Evolutionary conservation across 2,113 vertebrate species (phyloP).

Genomic region (Phasianus colchicus): DNA sequence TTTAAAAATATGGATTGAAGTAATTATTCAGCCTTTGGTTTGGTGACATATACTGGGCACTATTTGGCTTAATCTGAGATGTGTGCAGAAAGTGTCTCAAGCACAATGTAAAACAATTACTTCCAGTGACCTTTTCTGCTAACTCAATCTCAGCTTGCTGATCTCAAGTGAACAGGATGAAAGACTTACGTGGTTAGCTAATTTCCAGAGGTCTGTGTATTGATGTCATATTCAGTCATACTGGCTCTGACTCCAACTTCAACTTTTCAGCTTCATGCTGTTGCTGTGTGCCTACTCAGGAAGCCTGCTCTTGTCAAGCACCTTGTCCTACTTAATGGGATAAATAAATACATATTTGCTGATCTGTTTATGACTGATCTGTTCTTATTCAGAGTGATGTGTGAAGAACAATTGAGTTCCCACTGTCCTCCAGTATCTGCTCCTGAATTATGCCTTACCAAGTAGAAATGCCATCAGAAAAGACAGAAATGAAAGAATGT

Average conservation of each 20-base stretch:
- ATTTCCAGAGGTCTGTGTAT: neutral
- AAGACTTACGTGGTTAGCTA: neutral
- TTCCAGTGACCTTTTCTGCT: neutral
- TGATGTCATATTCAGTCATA: neutral
- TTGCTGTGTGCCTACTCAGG: neutral
- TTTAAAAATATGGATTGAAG: neutral
- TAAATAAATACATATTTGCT: neutral
- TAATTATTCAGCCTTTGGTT: neutral
- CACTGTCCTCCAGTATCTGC: neutral
- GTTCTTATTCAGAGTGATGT: neutral
- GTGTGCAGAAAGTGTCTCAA: neutral
- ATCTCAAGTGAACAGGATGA: neutral
- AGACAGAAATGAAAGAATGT: neutral
- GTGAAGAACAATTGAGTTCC: neutral
- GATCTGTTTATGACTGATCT: neutral
- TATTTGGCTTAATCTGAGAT: neutral
- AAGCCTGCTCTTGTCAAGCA: neutral
- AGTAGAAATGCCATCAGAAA: neutral
- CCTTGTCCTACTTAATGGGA: neutral
- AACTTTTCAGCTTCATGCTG: neutral
- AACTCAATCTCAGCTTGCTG: neutral
- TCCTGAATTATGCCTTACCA: neutral
- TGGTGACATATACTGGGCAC: neutral
- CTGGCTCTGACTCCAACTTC: neutral
- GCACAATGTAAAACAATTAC: neutral